Conservation (phyloP, 2,797 vertebrate species). For the Loriculus beryllinus region DNA sequence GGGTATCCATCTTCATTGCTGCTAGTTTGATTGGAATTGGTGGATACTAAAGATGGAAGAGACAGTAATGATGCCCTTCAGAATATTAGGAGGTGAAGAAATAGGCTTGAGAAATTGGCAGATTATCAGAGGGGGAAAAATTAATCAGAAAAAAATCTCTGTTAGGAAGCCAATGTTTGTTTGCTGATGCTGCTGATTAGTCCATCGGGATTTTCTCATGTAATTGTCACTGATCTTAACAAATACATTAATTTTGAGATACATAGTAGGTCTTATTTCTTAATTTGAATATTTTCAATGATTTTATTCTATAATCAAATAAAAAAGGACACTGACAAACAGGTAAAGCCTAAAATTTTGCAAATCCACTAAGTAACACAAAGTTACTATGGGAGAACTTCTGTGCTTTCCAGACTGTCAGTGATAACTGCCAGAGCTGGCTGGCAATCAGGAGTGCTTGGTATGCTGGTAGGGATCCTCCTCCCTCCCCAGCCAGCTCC, state of each 20-base stretch:
- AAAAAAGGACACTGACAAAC: background rate
- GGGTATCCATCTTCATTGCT: slow-evolving; percentile 10
- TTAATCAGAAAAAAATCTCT: background rate
- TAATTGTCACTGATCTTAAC: background rate
- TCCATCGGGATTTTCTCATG: background rate
- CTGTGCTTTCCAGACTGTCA: background rate
- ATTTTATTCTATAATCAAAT: background rate
- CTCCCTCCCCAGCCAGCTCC: background rate
- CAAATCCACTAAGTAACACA: background rate
- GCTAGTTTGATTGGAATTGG: background rate
- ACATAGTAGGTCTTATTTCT: background rate
- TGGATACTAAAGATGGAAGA: background rate
- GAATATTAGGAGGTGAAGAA: slow-evolving; percentile 30
- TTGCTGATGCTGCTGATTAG: background rate
- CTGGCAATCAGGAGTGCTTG: background rate
- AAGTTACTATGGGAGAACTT: background rate
- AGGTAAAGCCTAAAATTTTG: background rate
- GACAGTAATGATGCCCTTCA: background rate
- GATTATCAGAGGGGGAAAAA: background rate
- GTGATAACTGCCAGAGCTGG: background rate
- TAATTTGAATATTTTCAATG: background rate
- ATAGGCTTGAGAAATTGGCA: background rate
- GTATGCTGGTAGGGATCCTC: background rate
- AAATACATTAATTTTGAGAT: background rate
- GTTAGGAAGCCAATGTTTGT: background rate